Base-by-base conservation (phyloP, 2,888 invertebrate genomes). In the Leptura quadrifasciata region DNA sequence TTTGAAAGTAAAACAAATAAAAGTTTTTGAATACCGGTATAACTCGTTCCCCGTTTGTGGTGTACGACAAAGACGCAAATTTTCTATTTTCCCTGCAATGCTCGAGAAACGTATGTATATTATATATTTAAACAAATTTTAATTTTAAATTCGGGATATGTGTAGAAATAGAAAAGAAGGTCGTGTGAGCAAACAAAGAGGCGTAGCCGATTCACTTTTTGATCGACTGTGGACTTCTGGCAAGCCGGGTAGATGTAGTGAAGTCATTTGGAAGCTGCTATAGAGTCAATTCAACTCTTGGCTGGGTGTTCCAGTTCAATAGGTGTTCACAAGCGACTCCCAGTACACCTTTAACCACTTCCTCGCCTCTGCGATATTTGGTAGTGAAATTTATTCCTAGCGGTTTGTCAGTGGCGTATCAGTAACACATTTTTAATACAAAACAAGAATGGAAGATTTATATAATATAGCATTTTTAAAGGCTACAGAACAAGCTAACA, bases 201-300 rank as follows among this genome's bases (percentile, higher is more conserved):
- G 69, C 80, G 72, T 74, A 71, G 77, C 78, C 77, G 77, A 79
- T 83, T 80, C 78, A 76, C 79, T 77, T 81, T 82, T 82, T 80
- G 80, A 83, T 81, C 80, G 73, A 58, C 64, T 73, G 35, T 24
- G 70, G 64, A 21, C 18, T 24, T 35, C 72, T 12, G 31, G 68
- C 68, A 71, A 63, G 76, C 77, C 75, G 47, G 39, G 57, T 70
- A 76, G 76, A 81, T 76, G 77, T 81, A 81, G 80, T 82, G 83
- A 83, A 83, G 81, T 84, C 82, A 80, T 83, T 83, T 82, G 80
- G 79, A 83, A 84, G 82, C 82, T 83, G 80, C 79, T 76, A 70
- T 80, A 80, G 78, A 84, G 82, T 83, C 84, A 81, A 84, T 84
- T 83, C 81, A 73, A 81, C 67, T 77, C 78, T 77, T 68, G 76